These are phyloP conservation scores for Camelus bactrianus DNA, from an alignment of 2,113 vertebrate species.

Conservation along the genomic window DNA sequence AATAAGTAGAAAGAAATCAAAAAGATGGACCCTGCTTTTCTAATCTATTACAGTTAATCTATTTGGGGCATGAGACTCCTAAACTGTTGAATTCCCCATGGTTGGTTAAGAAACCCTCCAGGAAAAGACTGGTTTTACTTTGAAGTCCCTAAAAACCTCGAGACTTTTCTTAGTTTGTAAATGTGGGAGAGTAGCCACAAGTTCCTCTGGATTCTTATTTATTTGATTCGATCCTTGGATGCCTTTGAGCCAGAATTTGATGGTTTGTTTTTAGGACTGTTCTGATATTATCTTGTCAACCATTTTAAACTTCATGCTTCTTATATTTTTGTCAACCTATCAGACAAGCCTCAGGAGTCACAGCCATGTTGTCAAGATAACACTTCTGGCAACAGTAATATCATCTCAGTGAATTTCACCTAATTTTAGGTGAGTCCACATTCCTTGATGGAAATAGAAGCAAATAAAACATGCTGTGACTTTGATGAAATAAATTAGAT, in stretches of 20 bases:
- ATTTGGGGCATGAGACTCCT: background rate
- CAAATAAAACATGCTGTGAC: background rate
- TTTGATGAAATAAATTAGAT: background rate
- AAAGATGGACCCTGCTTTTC: background rate
- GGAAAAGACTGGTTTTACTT: background rate
- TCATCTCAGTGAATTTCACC: background rate
- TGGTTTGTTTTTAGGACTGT: background rate
- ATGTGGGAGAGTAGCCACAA: rapidly evolving
- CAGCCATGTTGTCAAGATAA: background rate
- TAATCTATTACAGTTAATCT: background rate
- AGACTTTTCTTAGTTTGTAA: background rate
- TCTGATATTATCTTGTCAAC: background rate
- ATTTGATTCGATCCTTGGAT: background rate
- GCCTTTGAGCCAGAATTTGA: too few relatives aligned
- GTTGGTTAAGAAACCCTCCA: background rate
- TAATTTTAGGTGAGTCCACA: background rate
- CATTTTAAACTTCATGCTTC: background rate
- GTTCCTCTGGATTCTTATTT: background rate
- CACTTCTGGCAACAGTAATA: rapidly evolving
- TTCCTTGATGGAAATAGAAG: background rate
- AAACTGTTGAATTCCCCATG: background rate
- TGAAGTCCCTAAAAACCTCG: background rate
- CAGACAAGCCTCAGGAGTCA: background rate
- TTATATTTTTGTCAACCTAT: background rate
- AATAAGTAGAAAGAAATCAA: background rate